Percentiles rank a stretch among this genome's conserved stretches.
Conservation (phyloP, 2,113 vertebrate species). For the Campylomormyrus numenius region DNA sequence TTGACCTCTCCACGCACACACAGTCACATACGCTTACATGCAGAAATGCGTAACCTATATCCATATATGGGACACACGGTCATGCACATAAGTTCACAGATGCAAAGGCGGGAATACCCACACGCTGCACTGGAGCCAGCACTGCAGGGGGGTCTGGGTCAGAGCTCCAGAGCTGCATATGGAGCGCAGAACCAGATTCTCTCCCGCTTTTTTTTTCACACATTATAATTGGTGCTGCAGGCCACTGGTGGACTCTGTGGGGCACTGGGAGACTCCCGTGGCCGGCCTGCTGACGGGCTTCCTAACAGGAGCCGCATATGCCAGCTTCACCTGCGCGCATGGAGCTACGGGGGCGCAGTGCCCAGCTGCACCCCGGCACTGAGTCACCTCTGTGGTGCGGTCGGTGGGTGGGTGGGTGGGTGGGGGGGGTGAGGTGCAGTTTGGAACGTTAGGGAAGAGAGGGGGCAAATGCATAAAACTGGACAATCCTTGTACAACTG, state of each 20-base stretch:
- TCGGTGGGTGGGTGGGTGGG: neutral
- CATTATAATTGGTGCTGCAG: constrained; percentile 27
- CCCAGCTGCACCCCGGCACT: neutral
- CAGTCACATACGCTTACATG: neutral
- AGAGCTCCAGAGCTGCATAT: neutral
- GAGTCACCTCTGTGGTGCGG: constrained; percentile 6
- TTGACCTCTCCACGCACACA: neutral
- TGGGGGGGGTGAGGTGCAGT: neutral
- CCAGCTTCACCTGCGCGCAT: neutral
- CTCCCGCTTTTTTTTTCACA: constrained; percentile 36
- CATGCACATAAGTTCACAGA: neutral
- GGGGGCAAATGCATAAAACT: neutral
- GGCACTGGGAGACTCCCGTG: constrained; percentile 33
- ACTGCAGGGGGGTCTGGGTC: constrained; percentile 52
- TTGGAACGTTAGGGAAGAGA: neutral
- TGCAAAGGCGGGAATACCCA: neutral
- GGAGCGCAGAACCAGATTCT: neutral
- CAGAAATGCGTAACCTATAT: neutral
- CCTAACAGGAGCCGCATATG: neutral
- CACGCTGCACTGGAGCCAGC: constrained; percentile 24
- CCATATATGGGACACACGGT: neutral
- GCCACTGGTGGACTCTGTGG: constrained; percentile 22
- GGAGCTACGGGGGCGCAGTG: neutral
- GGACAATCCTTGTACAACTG: constrained; percentile 36
- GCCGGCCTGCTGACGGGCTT: constrained; percentile 37